A percentile compares a stretch with the other conserved stretches of the same genome.
These are phyloP conservation scores for Drosophila antonietae DNA, from an alignment of 2,888 invertebrate species.

Conservation along the genomic window DNA sequence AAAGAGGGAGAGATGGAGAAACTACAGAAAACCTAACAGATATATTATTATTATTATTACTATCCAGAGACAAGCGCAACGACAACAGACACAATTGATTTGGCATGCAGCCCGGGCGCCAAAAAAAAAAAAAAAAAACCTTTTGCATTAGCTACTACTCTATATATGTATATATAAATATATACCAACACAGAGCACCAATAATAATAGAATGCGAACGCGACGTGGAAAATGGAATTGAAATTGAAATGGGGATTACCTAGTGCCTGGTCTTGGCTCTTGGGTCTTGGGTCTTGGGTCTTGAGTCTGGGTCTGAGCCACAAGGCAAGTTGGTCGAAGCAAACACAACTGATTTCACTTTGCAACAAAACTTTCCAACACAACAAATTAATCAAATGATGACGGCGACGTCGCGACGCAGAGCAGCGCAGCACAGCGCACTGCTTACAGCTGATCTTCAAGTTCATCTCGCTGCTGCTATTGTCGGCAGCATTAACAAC, in stretches of 20 bases:
- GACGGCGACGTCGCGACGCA: conserved; percentile 45
- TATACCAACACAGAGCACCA: conserved; percentile 33
- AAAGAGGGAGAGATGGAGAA: conserved; percentile 33
- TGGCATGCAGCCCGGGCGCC: conserved; percentile 66
- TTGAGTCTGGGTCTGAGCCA: conserved; percentile 22
- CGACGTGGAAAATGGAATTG: conserved; percentile 71
- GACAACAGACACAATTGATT: conserved; percentile 72
- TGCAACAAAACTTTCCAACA: conserved; percentile 74
- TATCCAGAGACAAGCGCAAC: conserved; percentile 43
- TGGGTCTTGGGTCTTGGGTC: conserved; percentile 14
- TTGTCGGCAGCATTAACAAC: conserved; percentile 34
- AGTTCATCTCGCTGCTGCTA: conserved; percentile 64
- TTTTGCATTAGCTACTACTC: conserved; percentile 54
- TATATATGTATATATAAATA: neutral
- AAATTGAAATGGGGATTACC: conserved; percentile 41
- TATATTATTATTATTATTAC: conserved; percentile 73
- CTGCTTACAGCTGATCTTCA: conserved; percentile 66
- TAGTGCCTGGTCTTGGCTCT: neutral
- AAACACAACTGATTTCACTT: conserved; percentile 71
- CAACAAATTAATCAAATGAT: conserved; percentile 75
- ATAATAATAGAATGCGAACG: conserved; percentile 69
- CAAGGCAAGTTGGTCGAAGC: conserved; percentile 45
- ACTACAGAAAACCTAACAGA: conserved; percentile 31
- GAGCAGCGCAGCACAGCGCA: conserved; percentile 17
- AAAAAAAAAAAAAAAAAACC: conserved; percentile 50